Percentiles rank a stretch among this genome's conserved stretches.
Conservation (phyloP, 2,113 vertebrate genomes). For the Excalfactoria chinensis region DNA sequence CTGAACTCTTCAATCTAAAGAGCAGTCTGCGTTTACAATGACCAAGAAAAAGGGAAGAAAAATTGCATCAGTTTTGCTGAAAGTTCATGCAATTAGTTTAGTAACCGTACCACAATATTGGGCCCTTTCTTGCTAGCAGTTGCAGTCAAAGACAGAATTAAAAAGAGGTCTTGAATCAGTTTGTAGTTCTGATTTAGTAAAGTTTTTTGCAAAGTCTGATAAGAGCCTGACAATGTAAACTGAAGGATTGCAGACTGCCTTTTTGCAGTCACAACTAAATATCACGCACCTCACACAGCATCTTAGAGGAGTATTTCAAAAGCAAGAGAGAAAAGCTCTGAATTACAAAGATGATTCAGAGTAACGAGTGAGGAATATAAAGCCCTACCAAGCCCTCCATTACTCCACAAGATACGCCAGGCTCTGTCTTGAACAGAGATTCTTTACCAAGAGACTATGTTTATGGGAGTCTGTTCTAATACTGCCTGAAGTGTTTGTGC, state of each 20-base stretch:
- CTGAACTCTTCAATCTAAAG: slow-evolving; percentile 11
- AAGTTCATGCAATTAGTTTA: slow-evolving; percentile 50
- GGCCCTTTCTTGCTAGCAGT: neutral
- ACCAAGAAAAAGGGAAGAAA: slow-evolving; percentile 15
- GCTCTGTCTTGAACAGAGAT: slow-evolving; percentile 8
- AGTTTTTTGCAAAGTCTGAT: slow-evolving; percentile 17
- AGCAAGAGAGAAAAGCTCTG: slow-evolving; percentile 4
- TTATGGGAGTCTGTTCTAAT: neutral
- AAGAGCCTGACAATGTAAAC: slow-evolving; percentile 13
- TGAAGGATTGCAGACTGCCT: neutral
- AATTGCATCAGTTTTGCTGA: slow-evolving; percentile 24
- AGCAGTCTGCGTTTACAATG: slow-evolving; percentile 5
- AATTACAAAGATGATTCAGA: slow-evolving; percentile 48
- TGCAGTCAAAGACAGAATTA: slow-evolving; percentile 1
- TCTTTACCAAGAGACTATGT: neutral
- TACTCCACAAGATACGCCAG: neutral
- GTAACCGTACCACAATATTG: slow-evolving; percentile 52
- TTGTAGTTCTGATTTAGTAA: slow-evolving; percentile 40
- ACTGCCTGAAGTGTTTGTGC: neutral
- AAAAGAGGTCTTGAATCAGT: slow-evolving; percentile 53
- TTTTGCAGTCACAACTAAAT: neutral
- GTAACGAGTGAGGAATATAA: slow-evolving; percentile 15
- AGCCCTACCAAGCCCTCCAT: slow-evolving; percentile 10
- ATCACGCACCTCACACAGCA: neutral
- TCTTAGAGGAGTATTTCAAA: neutral